Evolutionary conservation across 1,140 invertebrate species (phyloP).

Genomic region (Diplogasteroides magnus): DNA sequence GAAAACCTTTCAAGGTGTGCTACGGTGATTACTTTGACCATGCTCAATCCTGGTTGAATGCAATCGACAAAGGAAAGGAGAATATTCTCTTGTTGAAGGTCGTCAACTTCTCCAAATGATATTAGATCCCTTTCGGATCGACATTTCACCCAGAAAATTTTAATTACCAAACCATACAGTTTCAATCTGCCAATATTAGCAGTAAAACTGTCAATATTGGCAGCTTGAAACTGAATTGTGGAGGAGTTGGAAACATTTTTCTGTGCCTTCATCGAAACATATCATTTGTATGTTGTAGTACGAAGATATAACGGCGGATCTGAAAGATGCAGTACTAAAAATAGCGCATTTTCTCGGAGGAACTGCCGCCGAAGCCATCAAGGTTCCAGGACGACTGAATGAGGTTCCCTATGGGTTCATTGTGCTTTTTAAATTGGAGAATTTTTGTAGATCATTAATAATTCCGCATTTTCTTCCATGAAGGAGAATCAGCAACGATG

Average conservation of each 20-base stretch:
- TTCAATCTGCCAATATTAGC: neutral
- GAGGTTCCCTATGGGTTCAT: neutral
- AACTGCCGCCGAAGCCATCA: slow-evolving; percentile 27
- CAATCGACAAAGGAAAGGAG: slow-evolving; percentile 29
- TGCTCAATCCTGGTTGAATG: slow-evolving; percentile 45
- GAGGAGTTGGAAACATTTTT: neutral
- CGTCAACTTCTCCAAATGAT: slow-evolving; percentile 52
- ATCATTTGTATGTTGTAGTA: slow-evolving; percentile 23
- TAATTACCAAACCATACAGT: slow-evolving; percentile 12
- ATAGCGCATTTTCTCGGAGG: slow-evolving; percentile 47
- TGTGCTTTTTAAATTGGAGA: neutral
- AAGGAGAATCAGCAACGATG: slow-evolving; percentile 40
- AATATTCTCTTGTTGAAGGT: slow-evolving; percentile 56
- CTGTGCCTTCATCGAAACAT: neutral
- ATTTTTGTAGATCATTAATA: slow-evolving; percentile 27
- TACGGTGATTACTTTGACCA: slow-evolving; percentile 56
- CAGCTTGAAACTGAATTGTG: too few relatives aligned
- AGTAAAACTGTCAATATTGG: too few relatives aligned
- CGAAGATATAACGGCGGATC: slow-evolving; percentile 43
- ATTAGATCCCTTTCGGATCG: too few relatives aligned
- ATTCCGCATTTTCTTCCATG: slow-evolving; percentile 41
- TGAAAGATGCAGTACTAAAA: slow-evolving; percentile 33
- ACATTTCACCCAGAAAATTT: too few relatives aligned
- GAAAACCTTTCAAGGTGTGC: neutral
- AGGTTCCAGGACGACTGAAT: slow-evolving; percentile 19